Evolutionary conservation across 2,113 vertebrate species (phyloP), one percentile per base, ranked within the genome.

Genomic region (Carassius auratus): DNA sequence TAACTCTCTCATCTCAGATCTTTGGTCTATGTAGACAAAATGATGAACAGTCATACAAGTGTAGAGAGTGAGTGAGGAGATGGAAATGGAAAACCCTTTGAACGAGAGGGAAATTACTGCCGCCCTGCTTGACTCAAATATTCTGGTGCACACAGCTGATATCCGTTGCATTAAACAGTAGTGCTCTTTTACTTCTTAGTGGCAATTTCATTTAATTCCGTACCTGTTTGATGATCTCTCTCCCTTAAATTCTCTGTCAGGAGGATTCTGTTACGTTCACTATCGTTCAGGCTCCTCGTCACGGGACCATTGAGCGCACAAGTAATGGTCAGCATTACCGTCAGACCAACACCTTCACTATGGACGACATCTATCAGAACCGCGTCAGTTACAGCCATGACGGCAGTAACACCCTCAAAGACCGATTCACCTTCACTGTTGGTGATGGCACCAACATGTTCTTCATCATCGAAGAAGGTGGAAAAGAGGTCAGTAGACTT

Each of bases 351-450:
- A 93, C 92, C 88, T 99, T 99, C 94, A 97, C 94, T 3, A 98
- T 99, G 98, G 97, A 95, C 0, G 98, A 99, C 90, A n/a, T 99
- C 92, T 96, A 96, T 92, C 97, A 98, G 93, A 96, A 94, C 90
- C 95, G 94, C 8, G 33, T 99, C 94, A 97, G 95, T 94, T 99
- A 99, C 92, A 96, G 95, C 89, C 98, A 99, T 0, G 94, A 95
- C 0, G 96, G 97, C 30, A 94, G 96, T 94, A 93, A 95, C 91
- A 97, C 96, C 0, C 94, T 96, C 48, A 93, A 94, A 78, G 97
- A 99, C 93, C 88, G 93, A 57, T 99, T 99, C 91, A 93, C 95
- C 84, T 98, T 99, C 94, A 96, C 94, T 0, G 95, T 98, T 57
- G 92, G 95, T 0, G 98, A 99, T n/a, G 96, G 97, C 19, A 95